A percentile compares a stretch with the other conserved stretches of the same genome.
Evolutionary conservation across 2,888 invertebrate genomes (phyloP).

Genomic region (Zele albiditarsus): DNA sequence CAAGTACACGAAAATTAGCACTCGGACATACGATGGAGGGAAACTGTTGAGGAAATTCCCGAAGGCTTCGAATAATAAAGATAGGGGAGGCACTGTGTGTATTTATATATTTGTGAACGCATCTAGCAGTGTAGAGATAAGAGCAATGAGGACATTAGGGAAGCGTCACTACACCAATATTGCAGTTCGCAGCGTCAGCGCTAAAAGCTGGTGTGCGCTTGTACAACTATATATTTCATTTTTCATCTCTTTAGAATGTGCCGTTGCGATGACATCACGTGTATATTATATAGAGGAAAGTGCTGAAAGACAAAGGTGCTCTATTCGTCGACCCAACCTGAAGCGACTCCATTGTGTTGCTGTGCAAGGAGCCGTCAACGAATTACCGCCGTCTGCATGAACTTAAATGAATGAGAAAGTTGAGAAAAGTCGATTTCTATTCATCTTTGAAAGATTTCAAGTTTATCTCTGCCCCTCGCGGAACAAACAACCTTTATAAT

Average conservation of each 20-base stretch:
- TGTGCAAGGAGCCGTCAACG: background rate
- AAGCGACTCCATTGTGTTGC: background rate
- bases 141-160: slow-evolving; percentile 2
- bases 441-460: background rate
- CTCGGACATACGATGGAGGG: background rate
- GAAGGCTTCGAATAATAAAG: background rate
- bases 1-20: background rate
- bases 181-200: slow-evolving; percentile 52
- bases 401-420: background rate
- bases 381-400: background rate
- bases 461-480: background rate
- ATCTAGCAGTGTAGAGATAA: slow-evolving; percentile 11
- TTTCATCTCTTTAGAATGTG: slow-evolving; percentile 22
- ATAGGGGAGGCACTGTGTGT: background rate
- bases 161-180: slow-evolving; percentile 16
- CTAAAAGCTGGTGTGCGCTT: slow-evolving; percentile 62
- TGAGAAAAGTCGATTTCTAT: background rate
- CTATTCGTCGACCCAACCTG: background rate
- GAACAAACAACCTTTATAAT: background rate
- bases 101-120: slow-evolving; percentile 23
- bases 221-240: background rate
- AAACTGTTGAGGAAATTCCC: slow-evolving; percentile 7
- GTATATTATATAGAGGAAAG: background rate
- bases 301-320: background rate
- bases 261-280: background rate